A percentile compares a stretch with the other conserved stretches of the same genome.
Evolutionary conservation across 2,888 invertebrate genomes (phyloP).

Genomic region (Ennomos quercinarius): DNA sequence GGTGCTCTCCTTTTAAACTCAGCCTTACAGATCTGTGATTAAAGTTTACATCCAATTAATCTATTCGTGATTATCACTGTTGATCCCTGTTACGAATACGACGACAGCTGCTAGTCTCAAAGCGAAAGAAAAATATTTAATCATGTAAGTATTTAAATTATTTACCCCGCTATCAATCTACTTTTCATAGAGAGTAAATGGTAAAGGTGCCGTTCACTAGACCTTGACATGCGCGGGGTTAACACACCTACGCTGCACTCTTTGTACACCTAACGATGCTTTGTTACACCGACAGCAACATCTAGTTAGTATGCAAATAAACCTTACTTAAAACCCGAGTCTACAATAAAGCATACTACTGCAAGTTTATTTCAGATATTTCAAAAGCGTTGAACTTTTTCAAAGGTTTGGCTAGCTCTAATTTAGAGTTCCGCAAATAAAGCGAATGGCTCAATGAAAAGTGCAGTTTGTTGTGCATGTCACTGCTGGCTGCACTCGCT

Average conservation of each 20-base stretch:
- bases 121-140: conserved; percentile 16
- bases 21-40: too few species aligned
- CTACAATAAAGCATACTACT: conserved; percentile 2
- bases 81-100: background rate
- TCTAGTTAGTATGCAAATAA: conserved; percentile 39
- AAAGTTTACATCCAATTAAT: too few species aligned
- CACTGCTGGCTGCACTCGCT: conserved; percentile 18
- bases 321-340: conserved; percentile 24
- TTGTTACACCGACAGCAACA: conserved; percentile 34
- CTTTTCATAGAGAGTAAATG: conserved; percentile 37
- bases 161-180: conserved; percentile 31
- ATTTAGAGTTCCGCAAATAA: conserved; percentile 41
- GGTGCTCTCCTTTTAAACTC: too few species aligned
- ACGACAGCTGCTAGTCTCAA: background rate
- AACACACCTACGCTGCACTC: conserved; percentile 41
- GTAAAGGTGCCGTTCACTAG: conserved; percentile 42
- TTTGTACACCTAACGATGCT: conserved; percentile 36
- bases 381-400: background rate
- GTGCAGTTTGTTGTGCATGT: conserved; percentile 32
- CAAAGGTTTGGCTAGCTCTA: conserved; percentile 20
- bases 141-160: conserved; percentile 20
- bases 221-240: conserved; percentile 43
- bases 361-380: background rate
- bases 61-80: background rate
- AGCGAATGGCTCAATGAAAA: conserved; percentile 44